phyloP scores from a whole-genome alignment of 37 sponge, comb jelly and placozoan genomes.

The Eunapius fragilis region DNA sequence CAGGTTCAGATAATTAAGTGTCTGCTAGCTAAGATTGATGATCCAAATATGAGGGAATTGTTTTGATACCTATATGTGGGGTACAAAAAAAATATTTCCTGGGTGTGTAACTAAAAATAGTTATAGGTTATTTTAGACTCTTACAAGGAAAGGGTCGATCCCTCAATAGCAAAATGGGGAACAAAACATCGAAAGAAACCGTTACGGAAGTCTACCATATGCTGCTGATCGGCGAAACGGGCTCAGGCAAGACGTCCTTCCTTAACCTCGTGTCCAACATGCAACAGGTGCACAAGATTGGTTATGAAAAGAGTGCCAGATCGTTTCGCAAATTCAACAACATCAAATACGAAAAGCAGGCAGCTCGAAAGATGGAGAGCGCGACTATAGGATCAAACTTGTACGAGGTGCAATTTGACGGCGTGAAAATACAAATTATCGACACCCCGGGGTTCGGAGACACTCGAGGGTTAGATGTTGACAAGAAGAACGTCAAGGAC shows the following conservation, averaged over 20 bases:
- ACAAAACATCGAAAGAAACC: no score
- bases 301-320: not conserved
- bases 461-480: slow-evolving; percentile 33
- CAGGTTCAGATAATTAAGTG: no score
- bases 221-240: slow-evolving; percentile 31
- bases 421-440: slow-evolving; percentile 24
- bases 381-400: slow-evolving; percentile 15
- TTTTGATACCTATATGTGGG: no score
- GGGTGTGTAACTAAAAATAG: no score
- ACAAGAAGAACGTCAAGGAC: slow-evolving; percentile 13
- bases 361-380: slow-evolving; percentile 27
- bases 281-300: not conserved
- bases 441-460: slow-evolving; percentile 55
- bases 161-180: no score
- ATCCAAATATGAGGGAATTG: no score
- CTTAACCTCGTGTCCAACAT: slow-evolving; percentile 17
- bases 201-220: slow-evolving; percentile 14
- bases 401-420: slow-evolving; percentile 18
- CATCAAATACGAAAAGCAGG: slow-evolving; percentile 23
- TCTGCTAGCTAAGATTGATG: no score
- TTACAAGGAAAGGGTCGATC: no score
- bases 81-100: no score
- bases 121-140: no score
- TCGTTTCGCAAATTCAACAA: slow-evolving; percentile 23
- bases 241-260: slow-evolving; percentile 31